Base-by-base conservation (phyloP, 2,888 invertebrate species). In the Cataglyphis livida region DNA sequence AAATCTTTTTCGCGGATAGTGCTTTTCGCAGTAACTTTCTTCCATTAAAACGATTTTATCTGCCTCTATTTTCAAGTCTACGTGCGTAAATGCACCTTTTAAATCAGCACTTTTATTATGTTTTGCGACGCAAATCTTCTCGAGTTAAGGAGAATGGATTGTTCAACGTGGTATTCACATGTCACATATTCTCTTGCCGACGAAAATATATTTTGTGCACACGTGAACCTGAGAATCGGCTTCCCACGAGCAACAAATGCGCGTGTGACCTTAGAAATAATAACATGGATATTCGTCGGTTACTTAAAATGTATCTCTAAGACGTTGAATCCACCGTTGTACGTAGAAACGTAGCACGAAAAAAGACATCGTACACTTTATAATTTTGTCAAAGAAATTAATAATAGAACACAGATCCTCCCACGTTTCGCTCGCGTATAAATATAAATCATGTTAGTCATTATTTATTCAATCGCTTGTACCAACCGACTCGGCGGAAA, bases 401-500 rank as follows among this genome's bases (percentile, higher is more conserved):
- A 51, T 51, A 51, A 51, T 18, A 4, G 15, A 65, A 48, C 3
- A 44, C 21, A 18, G 66, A 28, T 32, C 51, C 32, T 9, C 21
- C 4, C 25, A 15, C 4, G 4, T 32, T 35, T 35, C 18, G 35
- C 7, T 10, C 9, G 61, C 21, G 25, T 25, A 38, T 21, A 15
- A 6, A 15, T 2, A 10, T 15, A 15, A 28, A 44, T 7, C 12
- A 21, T n/a, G 41, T 6, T 9, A 18, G 18, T 74, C 28, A 5
- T 75, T 25, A 66, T 75, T 51, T 51, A 18, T 25, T n/a, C 25
- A 38, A 38, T 62, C 35, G 65, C 25, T 48, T 18, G 10, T 28
- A 75, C 66, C 5, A 38, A 51, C 25, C 32, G 64, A 28, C 51
- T 44, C 57, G 57, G 6, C 70, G 70, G 70, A 65, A 76, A 48